Base-by-base conservation (phyloP, 2,888 invertebrate genomes). In the Mactromeris polynyma region DNA sequence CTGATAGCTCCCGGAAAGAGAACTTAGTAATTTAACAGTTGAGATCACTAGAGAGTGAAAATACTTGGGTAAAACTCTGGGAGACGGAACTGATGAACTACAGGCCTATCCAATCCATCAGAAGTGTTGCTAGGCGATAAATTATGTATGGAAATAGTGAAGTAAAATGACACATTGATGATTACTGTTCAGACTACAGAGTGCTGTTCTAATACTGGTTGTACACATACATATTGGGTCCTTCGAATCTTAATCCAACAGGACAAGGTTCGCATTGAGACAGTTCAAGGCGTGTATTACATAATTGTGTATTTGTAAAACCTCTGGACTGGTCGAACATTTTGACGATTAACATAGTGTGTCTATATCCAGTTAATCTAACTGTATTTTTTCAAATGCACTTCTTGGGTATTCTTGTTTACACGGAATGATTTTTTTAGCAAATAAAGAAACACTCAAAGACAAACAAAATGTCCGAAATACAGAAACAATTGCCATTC, bases 1-100 rank as follows among this genome's bases (percentile, higher is more conserved):
- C 64, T 78, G 78, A 78, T 58, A 82, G 21, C 73, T 87, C 78
- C 64, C 51, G 73, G 64, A 83, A 33, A 69, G 36, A 6, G 64
- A 79, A 46, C 46, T 79, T 46, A 36, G 73, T 73, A 73, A 73
- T 73, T 36, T 36, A 33, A 73, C 73, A 79, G 79, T 42, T 42
- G 42, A 40, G 40, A 79, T 40, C 79, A 79, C 79, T 40, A 7
- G 46, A 79, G 79, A 79, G 26, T 40, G 36, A 73, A 73, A 73
- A 73, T 36, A 73, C 73, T 33, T 36, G 36, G 19, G 36, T 33
- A 73, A 36, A 17, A n/a, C 36, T 17, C 36, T 73, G 6, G 33
- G 26, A 58, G 58, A 9, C 58, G 26, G 6, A 40, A 46, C 46
- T 46, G 58, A 58, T 58, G 58, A 58, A 58, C 26, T 58, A 17